A percentile compares a stretch with the other conserved stretches of the same genome.
Evolutionary conservation across 2,888 invertebrate genomes (phyloP).

Genomic region (Sarcophaga rosellei): DNA sequence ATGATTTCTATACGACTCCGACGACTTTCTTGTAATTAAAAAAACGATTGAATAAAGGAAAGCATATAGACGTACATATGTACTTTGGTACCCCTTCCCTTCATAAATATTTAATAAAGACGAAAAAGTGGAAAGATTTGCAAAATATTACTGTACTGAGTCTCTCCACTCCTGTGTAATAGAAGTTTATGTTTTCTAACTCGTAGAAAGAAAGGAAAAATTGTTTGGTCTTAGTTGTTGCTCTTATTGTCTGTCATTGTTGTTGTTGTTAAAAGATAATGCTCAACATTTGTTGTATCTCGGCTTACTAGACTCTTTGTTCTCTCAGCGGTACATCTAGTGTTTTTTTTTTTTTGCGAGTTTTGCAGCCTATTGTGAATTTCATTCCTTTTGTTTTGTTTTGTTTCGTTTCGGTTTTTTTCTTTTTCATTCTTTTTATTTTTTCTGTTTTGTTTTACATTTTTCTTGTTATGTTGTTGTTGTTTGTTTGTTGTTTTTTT

Average conservation of each 20-base stretch:
- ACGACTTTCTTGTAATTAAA: too few relatives aligned
- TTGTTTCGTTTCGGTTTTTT: too few relatives aligned
- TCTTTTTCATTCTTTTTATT: background rate
- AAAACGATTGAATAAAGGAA: too few relatives aligned
- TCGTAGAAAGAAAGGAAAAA: too few relatives aligned
- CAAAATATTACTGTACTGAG: too few relatives aligned
- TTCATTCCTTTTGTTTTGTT: slow-evolving; percentile 29
- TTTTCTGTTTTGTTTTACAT: slow-evolving; percentile 20
- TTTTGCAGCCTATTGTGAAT: slow-evolving; percentile 23
- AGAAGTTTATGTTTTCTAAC: too few relatives aligned
- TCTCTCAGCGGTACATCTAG: background rate
- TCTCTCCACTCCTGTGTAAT: too few relatives aligned
- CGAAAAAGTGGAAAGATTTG: too few relatives aligned
- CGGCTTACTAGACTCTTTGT: slow-evolving; percentile 33
- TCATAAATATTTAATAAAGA: too few relatives aligned
- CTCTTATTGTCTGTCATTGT: slow-evolving; percentile 49
- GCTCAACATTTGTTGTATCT: slow-evolving; percentile 48
- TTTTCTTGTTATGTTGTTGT: background rate
- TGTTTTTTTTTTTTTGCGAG: slow-evolving; percentile 14
- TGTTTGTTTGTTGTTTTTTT: slow-evolving; percentile 30
- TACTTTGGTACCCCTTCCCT: too few relatives aligned
- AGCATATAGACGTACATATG: too few relatives aligned
- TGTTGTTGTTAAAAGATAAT: slow-evolving; percentile 42
- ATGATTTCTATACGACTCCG: too few relatives aligned
- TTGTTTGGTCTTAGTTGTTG: slow-evolving; percentile 10